These are phyloP conservation scores for Myripristis jacobus DNA, from an alignment of 2,797 vertebrate genomes.

Conservation along the genomic window DNA sequence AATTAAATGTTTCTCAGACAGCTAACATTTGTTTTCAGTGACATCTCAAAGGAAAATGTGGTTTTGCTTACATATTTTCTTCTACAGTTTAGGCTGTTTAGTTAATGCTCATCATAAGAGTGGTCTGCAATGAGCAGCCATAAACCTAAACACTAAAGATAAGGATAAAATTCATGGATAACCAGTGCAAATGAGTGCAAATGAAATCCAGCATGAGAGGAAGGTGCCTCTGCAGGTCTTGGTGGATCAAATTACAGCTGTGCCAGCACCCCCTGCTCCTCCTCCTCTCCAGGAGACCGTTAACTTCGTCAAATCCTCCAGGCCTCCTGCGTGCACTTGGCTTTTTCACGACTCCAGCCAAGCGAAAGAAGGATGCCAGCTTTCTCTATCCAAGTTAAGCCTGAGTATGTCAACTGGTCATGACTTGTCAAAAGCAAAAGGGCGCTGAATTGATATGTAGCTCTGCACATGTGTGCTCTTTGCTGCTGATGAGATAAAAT, in stretches of 20 bases:
- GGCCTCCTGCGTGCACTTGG: slow-evolving; percentile 48
- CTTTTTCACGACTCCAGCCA: slow-evolving; percentile 39
- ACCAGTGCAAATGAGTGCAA: not conserved
- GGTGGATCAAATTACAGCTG: slow-evolving; percentile 72
- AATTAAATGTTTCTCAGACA: no score
- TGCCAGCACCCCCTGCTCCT: slow-evolving; percentile 22
- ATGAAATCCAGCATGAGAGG: slow-evolving; percentile 22
- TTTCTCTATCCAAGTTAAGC: slow-evolving; percentile 25
- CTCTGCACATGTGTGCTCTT: slow-evolving; percentile 2
- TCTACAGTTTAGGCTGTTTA: not conserved
- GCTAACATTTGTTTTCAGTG: no score
- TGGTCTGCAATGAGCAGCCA: not conserved
- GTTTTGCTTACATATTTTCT: not conserved
- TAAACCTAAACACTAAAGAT: no score
- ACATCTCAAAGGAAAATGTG: not conserved
- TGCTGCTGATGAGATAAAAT: slow-evolving; percentile 9
- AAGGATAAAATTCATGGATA: slow-evolving; percentile 17
- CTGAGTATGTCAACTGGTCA: not conserved
- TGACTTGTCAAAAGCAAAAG: slow-evolving; percentile 11
- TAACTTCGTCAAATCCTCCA: slow-evolving; percentile 54
- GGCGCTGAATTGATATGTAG: slow-evolving; percentile 2
- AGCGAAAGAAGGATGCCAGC: slow-evolving; percentile 4
- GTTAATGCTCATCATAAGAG: no score
- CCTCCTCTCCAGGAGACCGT: slow-evolving; percentile 45
- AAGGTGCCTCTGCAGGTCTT: slow-evolving; percentile 49